A percentile compares a stretch with the other conserved stretches of the same genome.
Conservation (phyloP, 2,113 vertebrate species). For the Raja brachyura region DNA sequence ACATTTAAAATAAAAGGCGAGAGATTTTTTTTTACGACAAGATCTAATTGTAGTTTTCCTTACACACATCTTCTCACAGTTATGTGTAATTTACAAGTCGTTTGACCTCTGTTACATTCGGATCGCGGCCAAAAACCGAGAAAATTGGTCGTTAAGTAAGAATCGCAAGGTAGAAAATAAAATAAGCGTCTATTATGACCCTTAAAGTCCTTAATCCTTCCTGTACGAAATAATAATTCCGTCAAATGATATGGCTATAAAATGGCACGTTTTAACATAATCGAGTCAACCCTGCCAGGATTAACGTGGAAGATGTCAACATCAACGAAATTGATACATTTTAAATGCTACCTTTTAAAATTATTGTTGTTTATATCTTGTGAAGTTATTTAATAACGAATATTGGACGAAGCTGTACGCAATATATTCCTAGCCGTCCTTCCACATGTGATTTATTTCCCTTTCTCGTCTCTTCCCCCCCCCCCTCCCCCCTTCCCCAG, state of each 20-base stretch:
- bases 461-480: not conserved
- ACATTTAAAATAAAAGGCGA: not conserved
- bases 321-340: not conserved
- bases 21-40: not conserved
- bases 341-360: not conserved
- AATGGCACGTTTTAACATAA: not conserved
- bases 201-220: not conserved
- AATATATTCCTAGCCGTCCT: not conserved
- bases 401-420: not conserved
- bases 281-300: not conserved
- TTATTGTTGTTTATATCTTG: not conserved
- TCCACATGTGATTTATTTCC: not conserved
- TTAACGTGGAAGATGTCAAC: too few species aligned
- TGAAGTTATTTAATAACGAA: not conserved
- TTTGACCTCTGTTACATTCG: not conserved
- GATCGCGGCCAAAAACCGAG: not conserved
- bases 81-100: not conserved
- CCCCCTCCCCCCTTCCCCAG: not conserved
- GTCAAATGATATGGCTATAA: not conserved
- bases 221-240: not conserved
- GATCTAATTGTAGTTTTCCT: conserved; percentile 1
- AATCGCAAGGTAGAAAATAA: not conserved
- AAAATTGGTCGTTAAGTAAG: not conserved
- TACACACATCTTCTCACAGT: not conserved
- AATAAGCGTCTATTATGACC: conserved; percentile 3